Evolutionary conservation across 2,888 invertebrate species (phyloP), one percentile per base, ranked within the genome.

Genomic region (Arrhopalites spinosus): DNA sequence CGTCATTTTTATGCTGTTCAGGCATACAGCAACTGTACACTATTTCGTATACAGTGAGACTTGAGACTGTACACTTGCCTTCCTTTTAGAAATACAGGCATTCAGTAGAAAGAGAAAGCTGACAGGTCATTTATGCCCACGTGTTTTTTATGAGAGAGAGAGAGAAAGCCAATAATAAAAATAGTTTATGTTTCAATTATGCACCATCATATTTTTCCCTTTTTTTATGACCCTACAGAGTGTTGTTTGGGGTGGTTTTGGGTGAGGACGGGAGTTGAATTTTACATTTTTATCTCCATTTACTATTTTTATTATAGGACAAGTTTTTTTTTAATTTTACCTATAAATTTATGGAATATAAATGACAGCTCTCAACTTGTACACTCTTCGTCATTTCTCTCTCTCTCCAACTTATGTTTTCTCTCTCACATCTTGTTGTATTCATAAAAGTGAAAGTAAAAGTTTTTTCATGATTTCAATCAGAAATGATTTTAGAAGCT

Each of bases 111-210:
- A n/a, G n/a, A n/a, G 29, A 64, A 66, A 67, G 36, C 47, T 27
- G 43, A 43, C 64, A 30, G 43, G 50, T 43, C 27, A 27, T 63
- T 63, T 63, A 63, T 63, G 63, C 27, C 63, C 13, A 11, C 17
- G 5, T 23, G 23, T 7, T 36, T 36, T 36, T 36, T 36, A 36
- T 36, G 11, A 11, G 66, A 67, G 66, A 23, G 66, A 13, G 23
- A 43, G 30, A 36, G 30, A 43, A n/a, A 20, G 45, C 11, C 43
- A 67, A 45, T 36, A 17, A 43, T 30, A 67, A 43, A 67, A 67
- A 67, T 67, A n/a, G 7, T 67, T 67, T 67, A 67, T 67, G 45
- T n/a, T 25, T 30, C 36, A 71, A 74, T 76, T 47, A 56, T 30
- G 13, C 23, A 25, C 69, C 56, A n/a, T 30, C 59, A 15, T 56